Percentiles rank a stretch among this genome's conserved stretches.
Conservation (phyloP, 2,797 vertebrate species). For the Alfaro cultratus region DNA sequence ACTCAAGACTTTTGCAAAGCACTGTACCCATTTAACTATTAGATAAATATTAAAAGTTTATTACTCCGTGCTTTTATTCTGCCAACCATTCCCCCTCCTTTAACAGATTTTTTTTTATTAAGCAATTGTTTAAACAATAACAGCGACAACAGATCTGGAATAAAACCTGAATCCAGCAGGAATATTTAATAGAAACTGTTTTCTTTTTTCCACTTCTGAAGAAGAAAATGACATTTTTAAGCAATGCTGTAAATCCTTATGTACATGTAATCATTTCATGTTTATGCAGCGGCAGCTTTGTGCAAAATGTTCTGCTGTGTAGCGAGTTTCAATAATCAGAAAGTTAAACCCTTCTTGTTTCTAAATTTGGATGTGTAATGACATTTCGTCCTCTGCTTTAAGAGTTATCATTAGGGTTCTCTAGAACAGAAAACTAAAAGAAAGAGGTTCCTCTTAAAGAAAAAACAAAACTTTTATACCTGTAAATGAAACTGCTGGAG, state of each 20-base stretch:
- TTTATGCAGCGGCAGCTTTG: not conserved
- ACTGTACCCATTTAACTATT: not conserved
- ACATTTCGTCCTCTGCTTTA: not conserved
- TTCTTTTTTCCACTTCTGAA: slow-evolving; percentile 1
- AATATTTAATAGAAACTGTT: not conserved
- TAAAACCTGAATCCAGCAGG: not conserved
- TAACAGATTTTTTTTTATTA: not conserved
- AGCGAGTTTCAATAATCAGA: slow-evolving; percentile 33
- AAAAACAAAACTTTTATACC: not conserved
- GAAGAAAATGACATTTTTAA: slow-evolving; percentile 32
- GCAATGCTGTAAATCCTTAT: slow-evolving; percentile 28
- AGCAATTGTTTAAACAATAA: not conserved
- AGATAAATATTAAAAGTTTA: not conserved
- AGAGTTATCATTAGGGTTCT: too few species aligned
- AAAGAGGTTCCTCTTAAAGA: not conserved
- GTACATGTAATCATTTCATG: not conserved
- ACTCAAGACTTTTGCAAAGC: not conserved
- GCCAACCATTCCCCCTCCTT: not conserved
- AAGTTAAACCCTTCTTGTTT: slow-evolving; percentile 18
- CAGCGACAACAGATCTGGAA: not conserved
- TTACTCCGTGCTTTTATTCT: not conserved
- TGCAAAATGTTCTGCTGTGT: slow-evolving; percentile 26
- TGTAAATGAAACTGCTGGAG: not conserved
- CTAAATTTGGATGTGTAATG: not conserved
- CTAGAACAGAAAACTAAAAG: not conserved